Percentiles rank a stretch among this genome's conserved stretches.
Conservation (phyloP, 2,888 invertebrate genomes). For the Caenorhabditis sp. region DNA sequence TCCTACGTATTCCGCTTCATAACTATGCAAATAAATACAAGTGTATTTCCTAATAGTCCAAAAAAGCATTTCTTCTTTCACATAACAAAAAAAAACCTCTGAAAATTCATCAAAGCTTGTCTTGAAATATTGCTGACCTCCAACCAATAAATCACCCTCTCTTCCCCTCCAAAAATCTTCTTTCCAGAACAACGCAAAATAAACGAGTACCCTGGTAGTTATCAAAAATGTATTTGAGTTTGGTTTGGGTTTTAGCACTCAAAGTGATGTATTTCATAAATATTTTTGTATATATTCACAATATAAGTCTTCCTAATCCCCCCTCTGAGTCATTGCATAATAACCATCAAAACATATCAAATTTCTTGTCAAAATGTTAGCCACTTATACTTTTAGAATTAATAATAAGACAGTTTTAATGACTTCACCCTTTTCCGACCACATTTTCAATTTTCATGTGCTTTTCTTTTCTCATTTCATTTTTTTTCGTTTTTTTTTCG, state of each 20-base stretch:
- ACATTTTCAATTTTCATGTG: not conserved
- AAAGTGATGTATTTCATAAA: not conserved
- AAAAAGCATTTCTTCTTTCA: not conserved
- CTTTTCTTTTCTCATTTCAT: not conserved
- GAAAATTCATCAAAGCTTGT: not conserved
- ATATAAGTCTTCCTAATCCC: no score
- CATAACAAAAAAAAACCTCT: not conserved
- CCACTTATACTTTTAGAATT: not conserved
- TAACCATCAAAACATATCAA: not conserved
- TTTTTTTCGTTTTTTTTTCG: not conserved
- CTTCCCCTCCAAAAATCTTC: not conserved
- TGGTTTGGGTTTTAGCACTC: not conserved
- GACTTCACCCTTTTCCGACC: no score
- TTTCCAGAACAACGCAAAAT: not conserved
- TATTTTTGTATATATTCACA: not conserved
- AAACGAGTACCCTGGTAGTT: not conserved
- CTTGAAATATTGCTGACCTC: slow-evolving; percentile 1
- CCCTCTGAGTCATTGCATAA: not conserved
- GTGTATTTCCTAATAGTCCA: no score
- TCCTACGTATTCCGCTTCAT: no score
- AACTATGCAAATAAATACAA: no score
- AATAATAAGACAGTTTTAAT: not conserved
- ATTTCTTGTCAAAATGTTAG: not conserved
- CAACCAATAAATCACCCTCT: not conserved
- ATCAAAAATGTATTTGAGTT: not conserved